Conservation (phyloP, 2,888 invertebrate species). For the Lasioglossum lativentre region DNA sequence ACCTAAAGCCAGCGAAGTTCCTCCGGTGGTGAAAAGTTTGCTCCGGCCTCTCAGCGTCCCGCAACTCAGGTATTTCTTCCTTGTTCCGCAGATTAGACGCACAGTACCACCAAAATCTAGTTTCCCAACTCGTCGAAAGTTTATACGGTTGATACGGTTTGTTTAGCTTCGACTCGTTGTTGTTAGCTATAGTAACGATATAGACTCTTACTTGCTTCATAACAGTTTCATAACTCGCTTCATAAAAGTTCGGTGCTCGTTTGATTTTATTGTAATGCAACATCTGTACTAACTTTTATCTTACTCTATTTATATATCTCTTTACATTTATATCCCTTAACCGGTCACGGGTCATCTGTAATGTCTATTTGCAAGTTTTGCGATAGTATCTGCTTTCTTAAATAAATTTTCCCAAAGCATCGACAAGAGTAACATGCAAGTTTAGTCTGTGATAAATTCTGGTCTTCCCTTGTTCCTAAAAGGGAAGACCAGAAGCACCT, state of each 20-base stretch:
- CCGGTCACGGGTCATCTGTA: neutral
- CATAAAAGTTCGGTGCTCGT: neutral
- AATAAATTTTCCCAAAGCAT: neutral
- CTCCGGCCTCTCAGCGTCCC: conserved; percentile 87
- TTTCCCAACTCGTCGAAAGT: neutral
- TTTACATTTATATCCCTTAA: neutral
- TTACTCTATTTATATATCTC: neutral
- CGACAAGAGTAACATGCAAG: neutral
- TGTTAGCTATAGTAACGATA: neutral
- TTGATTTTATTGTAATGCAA: neutral
- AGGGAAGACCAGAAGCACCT: neutral
- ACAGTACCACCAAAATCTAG: neutral
- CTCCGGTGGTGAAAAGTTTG: conserved; percentile 87
- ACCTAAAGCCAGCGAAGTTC: conserved; percentile 85
- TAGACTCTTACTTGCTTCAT: neutral
- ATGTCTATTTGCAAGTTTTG: neutral
- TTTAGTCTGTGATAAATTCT: neutral
- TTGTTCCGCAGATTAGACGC: neutral
- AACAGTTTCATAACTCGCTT: too few relatives aligned
- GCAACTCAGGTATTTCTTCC: conserved; percentile 82
- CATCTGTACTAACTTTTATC: neutral
- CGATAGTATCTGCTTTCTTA: neutral
- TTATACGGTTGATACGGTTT: neutral
- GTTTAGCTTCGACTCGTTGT: neutral
- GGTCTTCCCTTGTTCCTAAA: neutral